Base-by-base conservation (phyloP, 2,797 vertebrate genomes). In the Xiphophorus birchmanni region DNA sequence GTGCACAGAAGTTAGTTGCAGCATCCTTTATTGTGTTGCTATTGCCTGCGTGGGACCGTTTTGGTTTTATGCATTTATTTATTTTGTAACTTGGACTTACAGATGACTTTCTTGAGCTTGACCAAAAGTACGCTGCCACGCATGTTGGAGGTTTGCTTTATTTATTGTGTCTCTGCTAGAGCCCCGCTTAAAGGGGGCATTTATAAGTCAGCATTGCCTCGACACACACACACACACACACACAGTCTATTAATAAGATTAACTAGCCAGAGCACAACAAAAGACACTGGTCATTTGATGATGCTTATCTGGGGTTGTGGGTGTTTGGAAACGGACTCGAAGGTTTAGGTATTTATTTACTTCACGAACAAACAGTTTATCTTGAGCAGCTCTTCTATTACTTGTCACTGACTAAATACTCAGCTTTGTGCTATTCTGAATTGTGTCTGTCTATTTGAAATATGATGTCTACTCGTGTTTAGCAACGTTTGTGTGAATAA, bases 381-480 rank as follows among this genome's bases (percentile, higher is more conserved):
- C 90, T 89, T 93, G 83, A 92, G 88, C 91, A 91, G 94, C 92
- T 96, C 93, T 93, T 94, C 93, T 95, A 91, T 90, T 88, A 90
- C 82, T 91, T 87, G 92, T 95, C 96, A 93, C 95, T 95, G 94
- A 97, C 95, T 96, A 95, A 95, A 94, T 96, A 96, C 95, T 95
- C 95, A 93, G 96, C 95, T 96, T 95, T 96, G 96, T 97, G 95
- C 95, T 96, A 88, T 96, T 96, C 95, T 95, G 93, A 96, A 95
- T 94, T 95, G 96, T 97, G 96, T 97, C 94, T 95, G 94, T 96
- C 95, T 92, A 93, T 95, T 96, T 95, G 94, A 95, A 96, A 96
- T 96, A 96, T 94, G 96, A 96, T 96, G 97, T 97, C 96, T 97
- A 95, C 93, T 97, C 96, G 97, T 97, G 96, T 97, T 98, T 97